phyloP scores from a whole-genome alignment of 2,113 vertebrate species.

The Ochotona princeps region DNA sequence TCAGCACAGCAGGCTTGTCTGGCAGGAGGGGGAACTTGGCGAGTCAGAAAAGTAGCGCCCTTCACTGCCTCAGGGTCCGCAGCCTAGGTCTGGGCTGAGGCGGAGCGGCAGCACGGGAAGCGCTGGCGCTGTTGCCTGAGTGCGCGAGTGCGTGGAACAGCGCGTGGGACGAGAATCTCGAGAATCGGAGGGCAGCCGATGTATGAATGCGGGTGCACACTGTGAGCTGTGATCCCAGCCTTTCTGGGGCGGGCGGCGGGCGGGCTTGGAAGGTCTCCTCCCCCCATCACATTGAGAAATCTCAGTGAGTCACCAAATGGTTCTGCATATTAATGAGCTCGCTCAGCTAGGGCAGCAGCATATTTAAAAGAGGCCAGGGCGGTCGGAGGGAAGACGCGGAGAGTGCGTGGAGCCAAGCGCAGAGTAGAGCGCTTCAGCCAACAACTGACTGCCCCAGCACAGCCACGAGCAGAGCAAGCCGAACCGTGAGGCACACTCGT shows the following conservation, averaged over 20 bases:
- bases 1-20: neutral
- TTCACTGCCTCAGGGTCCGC: neutral
- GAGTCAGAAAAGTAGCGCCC: neutral
- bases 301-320: slow-evolving; percentile 91
- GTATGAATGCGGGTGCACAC: slow-evolving; percentile 19
- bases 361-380: slow-evolving; percentile 91
- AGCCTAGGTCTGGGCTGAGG: neutral
- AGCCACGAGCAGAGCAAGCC: neutral
- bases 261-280: slow-evolving; percentile 75
- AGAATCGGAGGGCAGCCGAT: neutral
- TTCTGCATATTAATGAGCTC: slow-evolving; percentile 97
- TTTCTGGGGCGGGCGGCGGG: slow-evolving; percentile 7
- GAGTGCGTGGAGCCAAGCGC: slow-evolving; percentile 55
- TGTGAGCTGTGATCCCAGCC: neutral
- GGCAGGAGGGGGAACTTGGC: neutral
- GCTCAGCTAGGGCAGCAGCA: slow-evolving; percentile 85
- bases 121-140: neutral
- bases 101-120: neutral
- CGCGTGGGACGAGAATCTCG: neutral
- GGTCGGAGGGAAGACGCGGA: slow-evolving; percentile 75
- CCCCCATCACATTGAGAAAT: slow-evolving; percentile 83
- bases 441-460: slow-evolving; percentile 36
- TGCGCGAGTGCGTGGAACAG: slow-evolving; percentile 36
- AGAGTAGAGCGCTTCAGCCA: slow-evolving; percentile 37
- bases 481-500: neutral